Conservation (phyloP, 2,888 invertebrate genomes). For the Mimas tiliae region DNA sequence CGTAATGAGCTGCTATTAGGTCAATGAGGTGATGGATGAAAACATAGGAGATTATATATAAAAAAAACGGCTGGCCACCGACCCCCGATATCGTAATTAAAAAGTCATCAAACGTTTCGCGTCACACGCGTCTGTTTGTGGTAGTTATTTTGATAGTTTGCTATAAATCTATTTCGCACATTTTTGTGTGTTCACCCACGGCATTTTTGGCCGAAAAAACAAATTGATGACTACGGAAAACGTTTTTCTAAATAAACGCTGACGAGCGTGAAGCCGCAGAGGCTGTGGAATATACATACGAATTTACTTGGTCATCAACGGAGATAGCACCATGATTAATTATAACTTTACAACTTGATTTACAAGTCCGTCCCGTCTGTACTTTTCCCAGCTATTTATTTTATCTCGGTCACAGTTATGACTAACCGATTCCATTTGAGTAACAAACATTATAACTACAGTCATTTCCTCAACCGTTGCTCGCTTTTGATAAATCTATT, state of each 20-base stretch:
- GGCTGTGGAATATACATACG: slow-evolving; percentile 6
- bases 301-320: slow-evolving; percentile 19
- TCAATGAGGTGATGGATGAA: too few species aligned
- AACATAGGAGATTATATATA: too few species aligned
- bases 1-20: too few species aligned
- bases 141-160: slow-evolving; percentile 53
- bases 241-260: slow-evolving; percentile 33
- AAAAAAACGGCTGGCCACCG: slow-evolving; percentile 38
- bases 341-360: slow-evolving; percentile 27
- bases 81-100: slow-evolving; percentile 60
- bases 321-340: slow-evolving; percentile 19
- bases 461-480: slow-evolving; percentile 33
- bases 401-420: slow-evolving; percentile 30
- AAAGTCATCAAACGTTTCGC: slow-evolving; percentile 58
- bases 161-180: slow-evolving; percentile 59
- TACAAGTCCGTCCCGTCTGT: slow-evolving; percentile 19
- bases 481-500: slow-evolving; percentile 28
- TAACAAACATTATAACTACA: slow-evolving; percentile 30
- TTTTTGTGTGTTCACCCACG: slow-evolving; percentile 42
- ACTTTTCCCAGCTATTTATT: slow-evolving; percentile 29
- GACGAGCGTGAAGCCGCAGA: slow-evolving; percentile 23
- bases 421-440: slow-evolving; percentile 32
- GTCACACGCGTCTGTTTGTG: slow-evolving; percentile 57
- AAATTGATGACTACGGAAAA: slow-evolving; percentile 41
- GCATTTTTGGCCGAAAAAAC: slow-evolving; percentile 41